Evolutionary conservation across 1,140 invertebrate species (phyloP).

Genomic region (Lepidostoma basale): DNA sequence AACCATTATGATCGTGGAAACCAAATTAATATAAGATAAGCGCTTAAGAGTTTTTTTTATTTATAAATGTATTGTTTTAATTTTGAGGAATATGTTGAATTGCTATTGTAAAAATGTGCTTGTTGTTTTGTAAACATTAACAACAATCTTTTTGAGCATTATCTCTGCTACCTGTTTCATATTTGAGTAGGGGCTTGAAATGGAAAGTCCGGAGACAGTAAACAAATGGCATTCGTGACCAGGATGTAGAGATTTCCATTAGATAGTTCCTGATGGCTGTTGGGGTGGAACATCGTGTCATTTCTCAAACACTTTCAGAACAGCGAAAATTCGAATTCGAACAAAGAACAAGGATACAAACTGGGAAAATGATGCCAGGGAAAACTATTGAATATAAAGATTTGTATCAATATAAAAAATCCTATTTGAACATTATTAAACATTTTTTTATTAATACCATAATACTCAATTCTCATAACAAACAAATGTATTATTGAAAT

Average conservation of each 20-base stretch:
- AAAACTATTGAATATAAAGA: too few relatives aligned
- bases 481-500: too few relatives aligned
- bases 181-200: neutral
- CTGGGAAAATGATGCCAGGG: too few relatives aligned
- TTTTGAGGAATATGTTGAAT: too few relatives aligned
- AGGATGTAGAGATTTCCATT: conserved; percentile 32
- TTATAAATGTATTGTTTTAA: too few relatives aligned
- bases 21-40: too few relatives aligned
- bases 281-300: conserved; percentile 1
- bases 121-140: neutral
- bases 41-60: too few relatives aligned
- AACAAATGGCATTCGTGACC: conserved; percentile 44
- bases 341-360: neutral
- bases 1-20: too few relatives aligned
- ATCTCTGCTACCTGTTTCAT: neutral
- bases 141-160: neutral
- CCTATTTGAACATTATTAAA: too few relatives aligned
- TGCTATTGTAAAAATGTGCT: neutral
- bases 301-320: neutral
- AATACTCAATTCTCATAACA: too few relatives aligned
- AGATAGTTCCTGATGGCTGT: conserved; percentile 40
- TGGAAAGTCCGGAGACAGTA: conserved; percentile 25
- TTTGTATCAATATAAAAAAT: too few relatives aligned
- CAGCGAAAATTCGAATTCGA: neutral
- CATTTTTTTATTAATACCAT: too few relatives aligned